phyloP scores from a whole-genome alignment of 2,888 invertebrate species.

The Nipponacmea schrenckii region DNA sequence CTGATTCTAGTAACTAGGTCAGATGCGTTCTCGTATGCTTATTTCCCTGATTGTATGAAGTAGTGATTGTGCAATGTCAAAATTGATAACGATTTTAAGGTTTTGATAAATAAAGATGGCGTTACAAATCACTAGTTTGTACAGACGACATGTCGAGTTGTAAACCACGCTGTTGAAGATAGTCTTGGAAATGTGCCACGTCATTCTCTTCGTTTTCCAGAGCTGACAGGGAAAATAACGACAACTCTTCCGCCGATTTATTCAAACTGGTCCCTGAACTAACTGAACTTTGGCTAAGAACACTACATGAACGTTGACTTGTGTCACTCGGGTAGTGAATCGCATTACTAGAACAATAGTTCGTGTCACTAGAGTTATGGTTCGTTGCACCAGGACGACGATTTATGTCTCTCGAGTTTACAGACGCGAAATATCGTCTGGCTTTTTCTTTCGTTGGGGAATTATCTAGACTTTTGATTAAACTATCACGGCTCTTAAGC shows the following conservation, averaged over 20 bases:
- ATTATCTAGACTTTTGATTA: not conserved
- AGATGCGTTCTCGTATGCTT: too few relatives aligned
- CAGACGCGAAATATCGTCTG: not conserved
- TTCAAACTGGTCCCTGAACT: slow-evolving; percentile 25
- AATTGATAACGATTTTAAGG: too few relatives aligned
- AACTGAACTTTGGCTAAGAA: not conserved
- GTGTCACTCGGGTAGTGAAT: too few relatives aligned
- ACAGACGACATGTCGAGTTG: slow-evolving; percentile 57
- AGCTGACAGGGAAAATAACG: slow-evolving; percentile 7
- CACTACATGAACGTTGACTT: not conserved
- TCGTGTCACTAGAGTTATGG: too few relatives aligned
- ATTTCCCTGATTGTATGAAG: too few relatives aligned
- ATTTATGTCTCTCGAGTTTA: not conserved
- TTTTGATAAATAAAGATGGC: too few relatives aligned
- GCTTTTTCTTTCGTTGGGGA: slow-evolving; percentile 4
- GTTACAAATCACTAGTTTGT: slow-evolving; percentile 59
- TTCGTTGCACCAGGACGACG: not conserved
- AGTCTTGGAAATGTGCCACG: slow-evolving; percentile 56
- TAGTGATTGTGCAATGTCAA: too few relatives aligned
- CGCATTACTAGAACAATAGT: too few relatives aligned
- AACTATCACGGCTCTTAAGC: not conserved
- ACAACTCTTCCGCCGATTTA: slow-evolving; percentile 28
- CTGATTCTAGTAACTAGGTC: too few relatives aligned
- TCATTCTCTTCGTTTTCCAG: slow-evolving; percentile 50
- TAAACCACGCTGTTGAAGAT: slow-evolving; percentile 54